phyloP scores from a whole-genome alignment of 2,888 invertebrate genomes.

The Neoaliturus tenellus region DNA sequence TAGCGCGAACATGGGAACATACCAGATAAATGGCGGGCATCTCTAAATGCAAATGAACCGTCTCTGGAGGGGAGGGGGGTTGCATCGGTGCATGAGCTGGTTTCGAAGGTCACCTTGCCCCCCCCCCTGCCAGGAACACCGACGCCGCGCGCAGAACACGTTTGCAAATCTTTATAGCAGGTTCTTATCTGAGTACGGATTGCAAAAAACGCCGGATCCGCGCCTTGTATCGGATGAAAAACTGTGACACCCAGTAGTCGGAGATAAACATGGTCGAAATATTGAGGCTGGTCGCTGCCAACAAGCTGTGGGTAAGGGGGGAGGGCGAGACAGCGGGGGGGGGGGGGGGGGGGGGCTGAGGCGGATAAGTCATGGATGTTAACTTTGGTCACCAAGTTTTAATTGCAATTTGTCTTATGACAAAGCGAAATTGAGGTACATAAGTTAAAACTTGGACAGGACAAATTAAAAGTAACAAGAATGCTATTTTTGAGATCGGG shows the following conservation, averaged over 20 bases:
- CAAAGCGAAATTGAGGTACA: too few species aligned
- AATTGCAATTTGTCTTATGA: too few species aligned
- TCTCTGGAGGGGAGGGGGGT: neutral
- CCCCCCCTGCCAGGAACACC: neutral
- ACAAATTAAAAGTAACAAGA: too few species aligned
- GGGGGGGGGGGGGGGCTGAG: neutral
- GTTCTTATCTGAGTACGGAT: neutral
- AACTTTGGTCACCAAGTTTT: too few species aligned
- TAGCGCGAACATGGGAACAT: neutral
- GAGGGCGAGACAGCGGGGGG: too few species aligned
- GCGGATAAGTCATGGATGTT: too few species aligned
- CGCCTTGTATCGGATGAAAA: too few species aligned
- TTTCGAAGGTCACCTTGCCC: slow-evolving; percentile 27
- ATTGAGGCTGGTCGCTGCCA: too few species aligned
- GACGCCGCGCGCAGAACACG: neutral
- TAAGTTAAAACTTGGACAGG: too few species aligned
- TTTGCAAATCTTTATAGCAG: slow-evolving; percentile 14
- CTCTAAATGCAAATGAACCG: slow-evolving; percentile 16
- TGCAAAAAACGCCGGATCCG: neutral
- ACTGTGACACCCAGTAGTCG: too few species aligned
- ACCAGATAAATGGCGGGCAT: neutral
- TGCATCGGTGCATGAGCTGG: slow-evolving; percentile 24
- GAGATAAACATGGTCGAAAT: neutral
- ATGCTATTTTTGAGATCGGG: too few species aligned
- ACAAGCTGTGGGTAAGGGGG: too few species aligned